Conservation (phyloP, 2,113 vertebrate species). For the Athene noctua region DNA sequence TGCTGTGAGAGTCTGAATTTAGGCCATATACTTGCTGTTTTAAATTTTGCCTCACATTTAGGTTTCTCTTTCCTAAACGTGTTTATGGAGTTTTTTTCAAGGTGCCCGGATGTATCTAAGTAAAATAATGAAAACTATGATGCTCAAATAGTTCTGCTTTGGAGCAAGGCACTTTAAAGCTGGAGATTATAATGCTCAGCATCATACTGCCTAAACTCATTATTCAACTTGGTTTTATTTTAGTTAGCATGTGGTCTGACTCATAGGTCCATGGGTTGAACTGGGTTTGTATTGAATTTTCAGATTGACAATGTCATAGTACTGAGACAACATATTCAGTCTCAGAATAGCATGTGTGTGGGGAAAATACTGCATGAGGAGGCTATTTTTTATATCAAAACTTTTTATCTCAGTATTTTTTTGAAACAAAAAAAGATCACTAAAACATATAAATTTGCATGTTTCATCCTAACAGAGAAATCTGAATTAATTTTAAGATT, state of each 20-base stretch:
- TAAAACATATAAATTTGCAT: not conserved
- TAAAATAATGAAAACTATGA: not conserved
- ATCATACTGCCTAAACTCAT: not conserved
- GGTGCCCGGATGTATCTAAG: not conserved
- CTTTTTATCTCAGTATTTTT: not conserved
- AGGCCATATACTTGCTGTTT: not conserved
- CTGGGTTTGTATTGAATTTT: not conserved
- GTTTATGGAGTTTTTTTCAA: not conserved
- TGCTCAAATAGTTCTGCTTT: not conserved
- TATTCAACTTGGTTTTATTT: not conserved
- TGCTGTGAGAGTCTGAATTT: not conserved
- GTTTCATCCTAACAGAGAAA: not conserved
- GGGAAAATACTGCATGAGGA: not conserved
- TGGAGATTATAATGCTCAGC: not conserved
- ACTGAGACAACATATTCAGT: not conserved
- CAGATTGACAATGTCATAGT: constrained; percentile 7
- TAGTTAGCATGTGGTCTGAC: not conserved
- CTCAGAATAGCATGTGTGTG: not conserved
- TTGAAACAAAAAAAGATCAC: not conserved
- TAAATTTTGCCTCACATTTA: not conserved
- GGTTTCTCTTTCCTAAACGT: not conserved
- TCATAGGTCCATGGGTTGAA: not conserved
- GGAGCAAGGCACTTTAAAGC: not conserved
- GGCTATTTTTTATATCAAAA: not conserved
- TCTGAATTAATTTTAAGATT: not conserved